A percentile compares a stretch with the other conserved stretches of the same genome.
Conservation (phyloP, 2,888 invertebrate genomes). For the Morpho deidamia region DNA sequence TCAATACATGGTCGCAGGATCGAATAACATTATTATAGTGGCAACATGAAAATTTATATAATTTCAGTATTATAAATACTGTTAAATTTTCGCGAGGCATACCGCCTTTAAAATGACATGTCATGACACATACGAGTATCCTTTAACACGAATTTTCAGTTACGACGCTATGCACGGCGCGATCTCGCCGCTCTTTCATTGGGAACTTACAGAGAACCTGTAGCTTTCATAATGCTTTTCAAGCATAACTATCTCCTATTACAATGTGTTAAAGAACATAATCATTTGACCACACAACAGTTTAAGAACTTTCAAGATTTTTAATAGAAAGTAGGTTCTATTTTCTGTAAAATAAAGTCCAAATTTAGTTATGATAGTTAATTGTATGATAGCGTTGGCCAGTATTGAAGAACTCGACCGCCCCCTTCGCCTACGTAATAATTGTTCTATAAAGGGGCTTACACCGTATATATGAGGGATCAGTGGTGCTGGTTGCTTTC, state of each 20-base stretch:
- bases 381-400: constrained; percentile 43
- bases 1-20: too few relatives aligned
- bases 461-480: constrained; percentile 39
- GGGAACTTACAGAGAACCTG: constrained; percentile 67
- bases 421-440: constrained; percentile 31
- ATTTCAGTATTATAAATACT: too few relatives aligned
- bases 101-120: too few relatives aligned
- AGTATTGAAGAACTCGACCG: constrained; percentile 34
- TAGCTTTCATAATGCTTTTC: constrained; percentile 45
- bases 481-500: constrained; percentile 40
- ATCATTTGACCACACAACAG: neutral
- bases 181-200: constrained; percentile 49
- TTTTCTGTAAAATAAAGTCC: neutral
- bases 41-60: too few relatives aligned
- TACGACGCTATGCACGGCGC: constrained; percentile 33
- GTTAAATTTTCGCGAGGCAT: too few relatives aligned
- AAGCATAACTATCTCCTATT: constrained; percentile 25
- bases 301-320: neutral
- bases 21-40: too few relatives aligned
- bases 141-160: constrained; percentile 16
- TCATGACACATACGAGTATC: too few relatives aligned
- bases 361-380: neutral
- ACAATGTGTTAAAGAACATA: neutral
- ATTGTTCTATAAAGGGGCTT: constrained; percentile 38
- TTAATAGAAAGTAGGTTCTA: constrained; percentile 2